These are phyloP conservation scores for Boloria selene DNA, from an alignment of 2,888 invertebrate species.

Conservation along the genomic window DNA sequence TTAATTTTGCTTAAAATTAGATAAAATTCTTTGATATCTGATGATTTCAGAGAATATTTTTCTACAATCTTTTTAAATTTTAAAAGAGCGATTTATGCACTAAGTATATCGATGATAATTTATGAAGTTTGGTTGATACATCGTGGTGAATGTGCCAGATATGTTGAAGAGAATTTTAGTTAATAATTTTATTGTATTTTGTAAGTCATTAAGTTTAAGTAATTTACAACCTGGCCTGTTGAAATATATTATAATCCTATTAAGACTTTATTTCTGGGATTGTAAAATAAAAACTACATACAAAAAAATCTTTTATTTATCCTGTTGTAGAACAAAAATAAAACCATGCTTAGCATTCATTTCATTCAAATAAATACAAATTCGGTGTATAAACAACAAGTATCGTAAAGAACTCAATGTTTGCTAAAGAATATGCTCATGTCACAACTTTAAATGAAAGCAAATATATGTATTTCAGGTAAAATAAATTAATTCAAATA, in stretches of 20 bases:
- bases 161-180: slow-evolving; percentile 82
- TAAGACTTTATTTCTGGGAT: slow-evolving; percentile 82
- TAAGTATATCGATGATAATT: slow-evolving; percentile 69
- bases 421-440: too few relatives aligned
- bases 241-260: slow-evolving; percentile 82
- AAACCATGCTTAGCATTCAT: neutral
- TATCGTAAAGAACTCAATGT: too few relatives aligned
- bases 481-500: too few relatives aligned
- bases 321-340: neutral
- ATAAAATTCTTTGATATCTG: slow-evolving; percentile 66
- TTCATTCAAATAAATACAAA: neutral
- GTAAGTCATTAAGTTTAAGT: slow-evolving; percentile 83
- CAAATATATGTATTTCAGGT: too few relatives aligned
- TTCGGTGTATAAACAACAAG: too few relatives aligned
- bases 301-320: slow-evolving; percentile 40
- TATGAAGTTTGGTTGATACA: slow-evolving; percentile 76
- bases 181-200: slow-evolving; percentile 82
- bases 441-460: too few relatives aligned
- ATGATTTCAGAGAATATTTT: slow-evolving; percentile 79
- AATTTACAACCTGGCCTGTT: slow-evolving; percentile 83
- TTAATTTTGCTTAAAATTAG: slow-evolving; percentile 58
- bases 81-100: slow-evolving; percentile 74
- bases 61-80: slow-evolving; percentile 79
- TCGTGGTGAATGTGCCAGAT: slow-evolving; percentile 78
- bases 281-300: slow-evolving; percentile 80